Evolutionary conservation across 2,888 invertebrate genomes (phyloP).

Genomic region (Agrochola circellaris): DNA sequence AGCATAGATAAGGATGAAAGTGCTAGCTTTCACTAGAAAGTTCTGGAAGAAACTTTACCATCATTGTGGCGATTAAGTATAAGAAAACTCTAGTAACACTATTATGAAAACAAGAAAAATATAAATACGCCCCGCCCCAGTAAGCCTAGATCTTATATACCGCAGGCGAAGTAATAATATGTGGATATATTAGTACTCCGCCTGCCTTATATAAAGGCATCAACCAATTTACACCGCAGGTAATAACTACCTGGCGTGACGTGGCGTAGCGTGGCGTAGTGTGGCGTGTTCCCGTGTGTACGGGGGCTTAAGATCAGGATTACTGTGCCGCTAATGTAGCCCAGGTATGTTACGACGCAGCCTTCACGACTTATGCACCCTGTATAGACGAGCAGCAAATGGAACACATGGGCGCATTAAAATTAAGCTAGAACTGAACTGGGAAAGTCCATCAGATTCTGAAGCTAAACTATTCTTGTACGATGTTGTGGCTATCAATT

Average conservation of each 20-base stretch:
- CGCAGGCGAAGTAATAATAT: not conserved
- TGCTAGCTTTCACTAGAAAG: not conserved
- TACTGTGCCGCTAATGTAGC: slow-evolving; percentile 43
- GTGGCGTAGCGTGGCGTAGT: not conserved
- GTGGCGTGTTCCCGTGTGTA: slow-evolving; percentile 8
- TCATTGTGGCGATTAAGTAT: not conserved
- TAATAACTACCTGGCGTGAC: slow-evolving; percentile 26
- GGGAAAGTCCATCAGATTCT: not conserved
- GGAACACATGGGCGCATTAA: not conserved
- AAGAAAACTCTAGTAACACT: not conserved
- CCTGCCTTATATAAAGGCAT: slow-evolving; percentile 36
- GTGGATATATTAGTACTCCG: slow-evolving; percentile 1
- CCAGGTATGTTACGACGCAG: slow-evolving; percentile 15
- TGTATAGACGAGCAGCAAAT: not conserved
- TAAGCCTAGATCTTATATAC: slow-evolving; percentile 2
- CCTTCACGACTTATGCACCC: slow-evolving; percentile 5
- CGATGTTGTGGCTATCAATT: not conserved
- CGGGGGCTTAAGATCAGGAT: slow-evolving; percentile 54
- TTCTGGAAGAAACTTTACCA: not conserved
- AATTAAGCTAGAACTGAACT: not conserved
- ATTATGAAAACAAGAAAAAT: not conserved
- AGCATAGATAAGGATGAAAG: slow-evolving; percentile 9
- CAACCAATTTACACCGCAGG: slow-evolving; percentile 39
- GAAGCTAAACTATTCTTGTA: not conserved
- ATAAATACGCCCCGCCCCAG: not conserved